Conservation (phyloP, 2,113 vertebrate species). For the Glareola pratincola region DNA sequence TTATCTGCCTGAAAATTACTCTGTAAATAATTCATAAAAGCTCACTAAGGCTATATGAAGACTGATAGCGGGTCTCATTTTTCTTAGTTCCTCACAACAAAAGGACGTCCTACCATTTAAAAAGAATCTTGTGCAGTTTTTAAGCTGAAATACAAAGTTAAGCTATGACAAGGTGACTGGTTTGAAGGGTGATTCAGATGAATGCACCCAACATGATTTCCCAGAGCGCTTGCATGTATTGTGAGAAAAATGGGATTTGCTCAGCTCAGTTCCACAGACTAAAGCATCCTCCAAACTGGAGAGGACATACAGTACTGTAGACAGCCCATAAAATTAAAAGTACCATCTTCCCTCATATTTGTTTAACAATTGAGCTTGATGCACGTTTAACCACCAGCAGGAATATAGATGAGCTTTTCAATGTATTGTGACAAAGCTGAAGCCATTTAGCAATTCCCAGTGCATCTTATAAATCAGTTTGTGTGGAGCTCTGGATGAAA, state of each 20-base stretch:
- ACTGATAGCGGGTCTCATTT: not conserved
- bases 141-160: not conserved
- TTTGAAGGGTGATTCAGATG: not conserved
- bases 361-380: not conserved
- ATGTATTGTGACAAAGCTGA: not conserved
- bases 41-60: not conserved
- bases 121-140: not conserved
- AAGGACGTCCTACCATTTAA: not conserved
- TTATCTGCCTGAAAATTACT: not conserved
- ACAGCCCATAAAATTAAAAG: not conserved
- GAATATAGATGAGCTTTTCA: not conserved
- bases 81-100: not conserved
- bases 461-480: not conserved
- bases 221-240: fast-evolving
- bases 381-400: not conserved
- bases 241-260: not conserved
- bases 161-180: not conserved
- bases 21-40: not conserved
- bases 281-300: not conserved
- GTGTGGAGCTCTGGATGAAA: not conserved
- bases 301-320: not conserved
- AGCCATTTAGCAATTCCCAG: not conserved
- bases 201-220: not conserved
- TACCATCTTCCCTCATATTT: not conserved
- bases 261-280: not conserved